phyloP scores from a whole-genome alignment of 2,797 vertebrate species.

The Carduelis carduelis region DNA sequence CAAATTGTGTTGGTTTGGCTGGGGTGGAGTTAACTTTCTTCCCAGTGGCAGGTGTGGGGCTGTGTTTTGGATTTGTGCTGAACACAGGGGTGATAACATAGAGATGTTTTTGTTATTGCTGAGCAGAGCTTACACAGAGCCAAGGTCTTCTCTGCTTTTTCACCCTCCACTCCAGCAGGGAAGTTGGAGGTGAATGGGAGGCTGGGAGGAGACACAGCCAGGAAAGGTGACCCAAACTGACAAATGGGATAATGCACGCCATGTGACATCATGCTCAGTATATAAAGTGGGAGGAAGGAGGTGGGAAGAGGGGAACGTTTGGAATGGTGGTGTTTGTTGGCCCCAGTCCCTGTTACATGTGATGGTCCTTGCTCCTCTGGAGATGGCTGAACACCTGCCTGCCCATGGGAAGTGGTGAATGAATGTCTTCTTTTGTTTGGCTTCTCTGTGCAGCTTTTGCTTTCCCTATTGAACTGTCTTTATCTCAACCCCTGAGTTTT shows the following conservation, averaged over 20 bases:
- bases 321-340: background rate
- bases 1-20: background rate
- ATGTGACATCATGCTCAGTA: background rate
- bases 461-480: background rate
- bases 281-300: background rate
- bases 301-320: background rate
- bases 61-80: background rate
- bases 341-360: accelerated
- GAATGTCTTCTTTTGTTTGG: background rate
- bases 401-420: background rate
- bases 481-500: background rate
- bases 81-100: background rate
- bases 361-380: background rate
- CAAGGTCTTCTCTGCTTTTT: background rate
- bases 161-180: background rate
- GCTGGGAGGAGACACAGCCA: background rate
- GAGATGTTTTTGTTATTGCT: background rate
- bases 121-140: background rate
- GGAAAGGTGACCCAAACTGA: background rate
- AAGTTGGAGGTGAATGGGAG: background rate
- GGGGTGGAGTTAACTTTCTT: background rate
- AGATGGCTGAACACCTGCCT: background rate
- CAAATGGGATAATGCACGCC: background rate
- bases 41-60: no score
- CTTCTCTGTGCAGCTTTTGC: accelerated